These are phyloP conservation scores for Phortica variegata DNA, from an alignment of 1,140 invertebrate genomes.

Conservation along the genomic window DNA sequence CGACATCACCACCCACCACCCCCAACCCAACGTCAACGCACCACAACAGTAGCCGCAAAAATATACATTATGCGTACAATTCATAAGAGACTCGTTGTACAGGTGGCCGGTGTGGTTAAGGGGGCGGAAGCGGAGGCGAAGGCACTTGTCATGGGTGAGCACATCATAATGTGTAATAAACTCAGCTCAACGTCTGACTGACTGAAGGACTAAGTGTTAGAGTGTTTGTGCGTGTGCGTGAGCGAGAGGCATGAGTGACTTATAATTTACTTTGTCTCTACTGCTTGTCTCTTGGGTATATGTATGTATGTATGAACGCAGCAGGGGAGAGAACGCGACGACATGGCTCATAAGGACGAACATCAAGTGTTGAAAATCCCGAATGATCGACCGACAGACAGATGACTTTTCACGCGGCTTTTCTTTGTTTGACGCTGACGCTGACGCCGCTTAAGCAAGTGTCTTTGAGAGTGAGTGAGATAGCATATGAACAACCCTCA, in stretches of 20 bases:
- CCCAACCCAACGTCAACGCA: too few relatives aligned
- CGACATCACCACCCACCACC: slow-evolving; percentile 43
- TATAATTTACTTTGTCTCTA: slow-evolving; percentile 57
- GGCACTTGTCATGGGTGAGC: too few relatives aligned
- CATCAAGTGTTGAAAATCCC: too few relatives aligned
- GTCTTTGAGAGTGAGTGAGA: too few relatives aligned
- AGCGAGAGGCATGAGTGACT: slow-evolving; percentile 43
- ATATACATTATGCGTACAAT: too few relatives aligned
- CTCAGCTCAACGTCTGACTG: slow-evolving; percentile 14
- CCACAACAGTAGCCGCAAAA: slow-evolving; percentile 3
- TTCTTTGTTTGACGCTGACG: too few relatives aligned
- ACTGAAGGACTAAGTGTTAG: background rate
- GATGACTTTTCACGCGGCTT: too few relatives aligned
- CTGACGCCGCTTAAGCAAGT: too few relatives aligned
- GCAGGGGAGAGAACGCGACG: slow-evolving; percentile 51
- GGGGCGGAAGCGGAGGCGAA: slow-evolving; percentile 30
- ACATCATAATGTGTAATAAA: slow-evolving; percentile 57
- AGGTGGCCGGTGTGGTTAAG: background rate
- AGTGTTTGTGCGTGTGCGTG: background rate
- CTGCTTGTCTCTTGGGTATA: too few relatives aligned
- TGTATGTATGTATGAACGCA: too few relatives aligned
- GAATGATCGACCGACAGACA: too few relatives aligned
- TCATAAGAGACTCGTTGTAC: background rate
- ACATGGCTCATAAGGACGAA: slow-evolving; percentile 44
- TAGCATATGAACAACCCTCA: too few relatives aligned